A percentile compares a stretch with the other conserved stretches of the same genome.
phyloP scores from a whole-genome alignment of 2,113 vertebrate species.

The Pipra filicauda region DNA sequence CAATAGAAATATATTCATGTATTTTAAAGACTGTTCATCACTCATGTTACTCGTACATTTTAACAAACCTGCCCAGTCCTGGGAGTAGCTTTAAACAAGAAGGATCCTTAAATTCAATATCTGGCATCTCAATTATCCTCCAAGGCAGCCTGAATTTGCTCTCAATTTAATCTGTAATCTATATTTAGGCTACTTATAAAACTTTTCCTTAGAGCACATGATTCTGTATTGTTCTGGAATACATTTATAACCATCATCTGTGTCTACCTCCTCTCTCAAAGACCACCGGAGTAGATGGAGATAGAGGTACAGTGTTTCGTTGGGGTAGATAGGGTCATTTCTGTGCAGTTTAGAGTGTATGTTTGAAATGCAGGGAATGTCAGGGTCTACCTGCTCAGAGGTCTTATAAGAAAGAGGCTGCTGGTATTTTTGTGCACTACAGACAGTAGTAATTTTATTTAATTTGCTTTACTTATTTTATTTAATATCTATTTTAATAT shows the following conservation, averaged over 20 bases:
- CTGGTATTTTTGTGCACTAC: neutral
- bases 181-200: neutral
- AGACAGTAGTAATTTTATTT: neutral
- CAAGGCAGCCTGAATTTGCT: neutral
- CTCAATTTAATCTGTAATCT: neutral
- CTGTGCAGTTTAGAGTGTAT: neutral
- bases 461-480: neutral
- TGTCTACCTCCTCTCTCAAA: neutral
- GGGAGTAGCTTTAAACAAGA: neutral
- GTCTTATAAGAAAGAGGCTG: neutral
- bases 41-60: fast-evolving
- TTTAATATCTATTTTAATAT: neutral
- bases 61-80: neutral
- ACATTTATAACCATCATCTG: neutral
- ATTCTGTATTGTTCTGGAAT: neutral
- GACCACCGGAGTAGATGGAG: neutral
- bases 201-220: neutral
- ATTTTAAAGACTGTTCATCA: neutral
- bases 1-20: neutral
- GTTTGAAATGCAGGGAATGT: fast-evolving
- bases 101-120: neutral
- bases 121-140: neutral
- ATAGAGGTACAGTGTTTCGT: neutral
- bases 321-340: neutral
- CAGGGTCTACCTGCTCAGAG: neutral